These are phyloP conservation scores for Zelleria hepariella DNA, from an alignment of 2,888 invertebrate species.

Conservation along the genomic window DNA sequence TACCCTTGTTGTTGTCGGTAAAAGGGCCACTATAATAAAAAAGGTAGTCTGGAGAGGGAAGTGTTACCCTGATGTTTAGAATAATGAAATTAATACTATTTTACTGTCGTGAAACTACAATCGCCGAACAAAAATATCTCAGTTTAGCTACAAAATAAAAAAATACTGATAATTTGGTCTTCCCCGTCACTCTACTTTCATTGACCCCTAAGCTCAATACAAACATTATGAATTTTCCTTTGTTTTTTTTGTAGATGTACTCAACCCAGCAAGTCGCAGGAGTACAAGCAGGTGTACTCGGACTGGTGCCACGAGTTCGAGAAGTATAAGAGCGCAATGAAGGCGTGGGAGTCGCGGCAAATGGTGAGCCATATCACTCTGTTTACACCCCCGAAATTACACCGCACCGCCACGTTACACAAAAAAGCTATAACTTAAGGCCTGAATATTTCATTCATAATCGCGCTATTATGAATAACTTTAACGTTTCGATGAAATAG, in stretches of 20 bases:
- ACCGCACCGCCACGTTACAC: not conserved
- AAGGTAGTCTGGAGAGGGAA: no score
- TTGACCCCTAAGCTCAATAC: not conserved
- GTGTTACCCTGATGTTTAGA: no score
- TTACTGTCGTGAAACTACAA: no score
- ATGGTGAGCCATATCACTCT: constrained; percentile 49
- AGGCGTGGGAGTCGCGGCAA: constrained; percentile 75
- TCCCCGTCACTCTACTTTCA: constrained; percentile 1
- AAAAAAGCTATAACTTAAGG: not conserved
- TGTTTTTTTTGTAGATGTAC: constrained; percentile 52
- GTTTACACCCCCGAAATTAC: not conserved
- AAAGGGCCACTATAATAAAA: no score
- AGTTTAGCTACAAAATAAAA: no score
- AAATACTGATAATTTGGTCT: no score
- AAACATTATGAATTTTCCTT: not conserved
- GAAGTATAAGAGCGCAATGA: constrained; percentile 77
- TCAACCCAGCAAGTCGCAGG: constrained; percentile 71
- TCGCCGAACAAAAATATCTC: no score
- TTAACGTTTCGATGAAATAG: not conserved
- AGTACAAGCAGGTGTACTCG: constrained; percentile 75
- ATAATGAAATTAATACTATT: no score
- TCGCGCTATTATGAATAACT: not conserved
- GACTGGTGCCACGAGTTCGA: constrained; percentile 83
- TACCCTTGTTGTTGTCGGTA: no score
- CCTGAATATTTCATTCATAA: not conserved